Percentiles rank a stretch among this genome's conserved stretches.
These are phyloP conservation scores for Cataglyphis hispanica DNA, from an alignment of 1,140 invertebrate genomes.

Conservation along the genomic window DNA sequence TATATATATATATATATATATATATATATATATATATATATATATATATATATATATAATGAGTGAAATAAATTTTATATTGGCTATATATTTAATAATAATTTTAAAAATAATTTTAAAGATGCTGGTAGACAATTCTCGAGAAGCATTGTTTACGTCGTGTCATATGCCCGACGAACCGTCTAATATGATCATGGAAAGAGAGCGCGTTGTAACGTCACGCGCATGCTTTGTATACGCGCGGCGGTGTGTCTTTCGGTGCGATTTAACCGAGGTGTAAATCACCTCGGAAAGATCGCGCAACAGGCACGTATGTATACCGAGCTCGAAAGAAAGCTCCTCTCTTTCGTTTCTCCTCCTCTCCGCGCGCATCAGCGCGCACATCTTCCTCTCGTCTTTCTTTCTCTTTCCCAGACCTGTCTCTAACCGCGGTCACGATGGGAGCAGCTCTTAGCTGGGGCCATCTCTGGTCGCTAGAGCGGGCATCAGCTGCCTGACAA, in stretches of 20 bases:
- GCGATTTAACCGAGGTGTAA: slow-evolving; percentile 75
- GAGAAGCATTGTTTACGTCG: neutral
- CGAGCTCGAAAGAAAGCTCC: slow-evolving; percentile 48
- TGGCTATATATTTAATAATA: neutral
- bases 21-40: no score
- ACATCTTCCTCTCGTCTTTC: slow-evolving; percentile 1
- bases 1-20: no score
- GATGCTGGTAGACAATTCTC: slow-evolving; percentile 3
- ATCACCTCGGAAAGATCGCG: slow-evolving; percentile 64
- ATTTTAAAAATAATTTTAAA: slow-evolving; percentile 5
- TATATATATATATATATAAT: neutral
- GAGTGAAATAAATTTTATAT: neutral
- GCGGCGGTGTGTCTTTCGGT: slow-evolving; percentile 33
- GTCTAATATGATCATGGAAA: neutral
- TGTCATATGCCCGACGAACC: neutral
- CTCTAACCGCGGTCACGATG: slow-evolving; percentile 54
- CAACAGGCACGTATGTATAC: slow-evolving; percentile 20
- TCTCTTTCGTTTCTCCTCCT: slow-evolving; percentile 28
- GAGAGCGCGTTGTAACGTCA: slow-evolving; percentile 25
- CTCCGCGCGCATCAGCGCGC: neutral
- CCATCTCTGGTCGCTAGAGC: slow-evolving; percentile 73
- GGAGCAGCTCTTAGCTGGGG: slow-evolving; percentile 66
- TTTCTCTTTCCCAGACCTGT: slow-evolving; percentile 17
- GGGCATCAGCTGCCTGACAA: slow-evolving; percentile 83
- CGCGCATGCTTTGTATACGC: slow-evolving; percentile 18